phyloP scores from a whole-genome alignment of 2,113 vertebrate genomes.

The Melospiza georgiana region DNA sequence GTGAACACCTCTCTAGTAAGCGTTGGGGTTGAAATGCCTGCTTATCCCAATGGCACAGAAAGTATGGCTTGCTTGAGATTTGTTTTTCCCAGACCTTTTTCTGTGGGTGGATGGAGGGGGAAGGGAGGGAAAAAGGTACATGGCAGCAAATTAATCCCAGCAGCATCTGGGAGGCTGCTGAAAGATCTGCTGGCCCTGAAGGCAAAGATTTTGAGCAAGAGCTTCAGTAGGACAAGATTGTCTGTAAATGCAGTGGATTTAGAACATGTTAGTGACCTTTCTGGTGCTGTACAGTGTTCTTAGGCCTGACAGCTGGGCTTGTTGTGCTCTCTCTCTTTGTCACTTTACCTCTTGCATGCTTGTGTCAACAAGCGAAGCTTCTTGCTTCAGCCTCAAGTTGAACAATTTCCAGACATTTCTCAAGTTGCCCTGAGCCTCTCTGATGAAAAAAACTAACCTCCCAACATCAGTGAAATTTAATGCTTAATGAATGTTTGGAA shows the following conservation, averaged over 20 bases:
- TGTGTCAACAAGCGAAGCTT: neutral
- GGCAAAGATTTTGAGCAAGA: neutral
- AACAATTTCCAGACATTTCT: neutral
- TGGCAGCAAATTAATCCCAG: neutral
- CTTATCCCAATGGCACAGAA: neutral
- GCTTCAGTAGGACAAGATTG: neutral
- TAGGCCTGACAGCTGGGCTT: neutral
- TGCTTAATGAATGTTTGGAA: neutral
- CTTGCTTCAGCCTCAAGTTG: neutral
- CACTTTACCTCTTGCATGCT: neutral
- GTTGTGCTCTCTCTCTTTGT: neutral
- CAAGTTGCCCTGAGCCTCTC: neutral
- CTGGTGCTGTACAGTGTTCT: neutral
- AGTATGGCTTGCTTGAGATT: neutral
- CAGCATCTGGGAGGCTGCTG: neutral
- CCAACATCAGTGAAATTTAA: neutral
- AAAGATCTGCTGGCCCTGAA: neutral
- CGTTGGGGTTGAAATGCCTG: neutral
- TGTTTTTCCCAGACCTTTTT: neutral
- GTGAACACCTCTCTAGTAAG: neutral
- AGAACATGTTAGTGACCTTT: constrained; percentile 29
- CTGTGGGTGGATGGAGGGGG: neutral
- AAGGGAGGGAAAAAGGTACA: neutral
- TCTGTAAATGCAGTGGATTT: neutral
- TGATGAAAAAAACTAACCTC: neutral